Base-by-base conservation (phyloP, 2,888 invertebrate genomes). In the Sipha maydis region DNA sequence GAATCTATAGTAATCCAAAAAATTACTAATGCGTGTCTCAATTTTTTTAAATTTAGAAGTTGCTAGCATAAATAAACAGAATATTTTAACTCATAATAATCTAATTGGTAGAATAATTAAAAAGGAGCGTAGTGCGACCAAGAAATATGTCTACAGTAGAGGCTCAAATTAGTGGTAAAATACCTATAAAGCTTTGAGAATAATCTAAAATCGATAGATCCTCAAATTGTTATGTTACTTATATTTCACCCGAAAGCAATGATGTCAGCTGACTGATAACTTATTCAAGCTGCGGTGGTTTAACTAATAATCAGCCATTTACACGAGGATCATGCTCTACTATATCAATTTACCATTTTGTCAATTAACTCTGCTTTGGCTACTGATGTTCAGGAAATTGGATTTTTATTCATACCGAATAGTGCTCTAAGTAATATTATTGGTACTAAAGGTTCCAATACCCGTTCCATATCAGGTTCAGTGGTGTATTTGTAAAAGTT, bases 341-440 rank as follows among this genome's bases (percentile, higher is more conserved):
- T 90, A 93, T 94, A 94, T 91, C 94, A 93, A 88, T 92, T 92
- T 67, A 93, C 93, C 73, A 92, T 94, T 89, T 93, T 94, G 48
- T 92, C 93, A 83, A 93, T 93, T 90, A 91, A 91, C 38, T 93
- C 93, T n/a, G 93, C 91, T 73, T 93, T 93, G 90, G 93, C 93
- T 54, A 93, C 93, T 21, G 93, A 94, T 71, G 90, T 91, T 90
- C 95, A 97, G 94, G 98, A 98, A 93, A 97, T 97, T 54, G 96
- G 97, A 89, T 97, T 95, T 93, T 94, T 98, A 91, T 98, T 97
- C 93, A 98, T 99, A 93, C 99, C 99, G 88, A 98, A 99, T 93
- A 97, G 96, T 92, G 97, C 98, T 89, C 99, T 99, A 83, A 99
- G 99, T 89, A 99, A 99, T 90, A 97, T 99, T 90, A 99, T 99